A percentile compares a stretch with the other conserved stretches of the same genome.
These are phyloP conservation scores for Brevimyrus niger DNA, from an alignment of 2,113 vertebrate species.

Conservation along the genomic window DNA sequence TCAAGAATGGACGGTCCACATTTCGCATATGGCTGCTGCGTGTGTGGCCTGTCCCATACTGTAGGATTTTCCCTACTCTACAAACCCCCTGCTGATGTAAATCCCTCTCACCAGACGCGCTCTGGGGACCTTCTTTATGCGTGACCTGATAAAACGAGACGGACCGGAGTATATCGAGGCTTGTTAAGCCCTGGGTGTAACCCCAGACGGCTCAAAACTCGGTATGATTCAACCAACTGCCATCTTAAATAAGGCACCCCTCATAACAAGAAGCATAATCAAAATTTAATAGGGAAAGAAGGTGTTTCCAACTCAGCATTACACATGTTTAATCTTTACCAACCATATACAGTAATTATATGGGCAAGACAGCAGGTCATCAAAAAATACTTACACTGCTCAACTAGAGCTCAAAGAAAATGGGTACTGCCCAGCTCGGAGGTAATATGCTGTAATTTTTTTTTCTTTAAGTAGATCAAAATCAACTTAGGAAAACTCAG, in stretches of 20 bases:
- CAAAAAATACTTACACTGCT: slow-evolving; percentile 13
- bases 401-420: background rate
- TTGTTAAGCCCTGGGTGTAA: background rate
- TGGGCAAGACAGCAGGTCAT: slow-evolving; percentile 1
- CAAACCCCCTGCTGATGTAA: background rate
- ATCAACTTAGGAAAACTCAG: background rate
- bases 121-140: background rate
- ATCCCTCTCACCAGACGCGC: background rate
- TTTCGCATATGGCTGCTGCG: background rate
- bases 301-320: slow-evolving; percentile 19
- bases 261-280: slow-evolving; percentile 25
- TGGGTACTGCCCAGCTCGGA: background rate
- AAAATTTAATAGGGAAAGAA: slow-evolving; percentile 23
- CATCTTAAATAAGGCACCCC: slow-evolving; percentile 26
- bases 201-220: background rate
- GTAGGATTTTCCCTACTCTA: background rate
- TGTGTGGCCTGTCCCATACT: background rate
- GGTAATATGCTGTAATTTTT: background rate
- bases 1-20: background rate
- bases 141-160: background rate
- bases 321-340: background rate
- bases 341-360: background rate
- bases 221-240: background rate
- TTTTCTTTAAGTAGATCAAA: slow-evolving; percentile 6
- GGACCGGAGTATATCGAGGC: background rate